Evolutionary conservation across 1,140 invertebrate species (phyloP).

Genomic region (Drosophila nigromelanica): DNA sequence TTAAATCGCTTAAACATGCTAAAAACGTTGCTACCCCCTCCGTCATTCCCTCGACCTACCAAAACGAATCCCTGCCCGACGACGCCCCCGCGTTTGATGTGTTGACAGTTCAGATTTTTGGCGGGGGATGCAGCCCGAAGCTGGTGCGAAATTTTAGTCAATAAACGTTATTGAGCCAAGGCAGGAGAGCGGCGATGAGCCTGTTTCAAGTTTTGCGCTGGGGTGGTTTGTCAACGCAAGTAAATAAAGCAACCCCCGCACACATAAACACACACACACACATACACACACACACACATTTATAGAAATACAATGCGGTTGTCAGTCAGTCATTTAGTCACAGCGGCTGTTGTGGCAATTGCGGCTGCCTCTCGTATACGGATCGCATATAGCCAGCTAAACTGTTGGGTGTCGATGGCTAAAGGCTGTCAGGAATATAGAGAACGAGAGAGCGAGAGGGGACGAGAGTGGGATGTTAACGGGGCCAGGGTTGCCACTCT

Average conservation of each 20-base stretch:
- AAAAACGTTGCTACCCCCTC: constrained; percentile 48
- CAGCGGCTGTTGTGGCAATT: constrained; percentile 70
- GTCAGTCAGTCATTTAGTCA: constrained; percentile 78
- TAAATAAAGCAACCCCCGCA: constrained; percentile 74
- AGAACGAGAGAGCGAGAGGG: not conserved
- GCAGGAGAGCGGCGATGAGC: constrained; percentile 16
- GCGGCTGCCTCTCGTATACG: constrained; percentile 49
- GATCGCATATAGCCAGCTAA: constrained; percentile 53
- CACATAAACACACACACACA: constrained; percentile 11
- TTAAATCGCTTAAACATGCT: constrained; percentile 81
- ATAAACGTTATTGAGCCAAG: constrained; percentile 73
- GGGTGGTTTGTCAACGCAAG: constrained; percentile 65
- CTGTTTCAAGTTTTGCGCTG: constrained; percentile 22
- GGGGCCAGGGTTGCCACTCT: constrained; percentile 19
- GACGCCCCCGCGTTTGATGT: constrained; percentile 57
- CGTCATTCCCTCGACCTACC: not conserved
- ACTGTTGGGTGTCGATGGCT: constrained; percentile 66
- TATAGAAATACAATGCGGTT: constrained; percentile 61
- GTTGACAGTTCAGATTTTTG: constrained; percentile 73
- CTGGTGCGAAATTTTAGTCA: constrained; percentile 80
- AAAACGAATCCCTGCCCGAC: constrained; percentile 1
- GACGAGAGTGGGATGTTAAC: not conserved
- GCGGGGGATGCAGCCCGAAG: constrained; percentile 54
- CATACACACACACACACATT: constrained; percentile 25
- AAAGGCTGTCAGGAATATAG: constrained; percentile 5